Percentiles rank a stretch among this genome's conserved stretches.
These are phyloP conservation scores for Cichladusa arquata DNA, from an alignment of 2,113 vertebrate species.

Conservation along the genomic window DNA sequence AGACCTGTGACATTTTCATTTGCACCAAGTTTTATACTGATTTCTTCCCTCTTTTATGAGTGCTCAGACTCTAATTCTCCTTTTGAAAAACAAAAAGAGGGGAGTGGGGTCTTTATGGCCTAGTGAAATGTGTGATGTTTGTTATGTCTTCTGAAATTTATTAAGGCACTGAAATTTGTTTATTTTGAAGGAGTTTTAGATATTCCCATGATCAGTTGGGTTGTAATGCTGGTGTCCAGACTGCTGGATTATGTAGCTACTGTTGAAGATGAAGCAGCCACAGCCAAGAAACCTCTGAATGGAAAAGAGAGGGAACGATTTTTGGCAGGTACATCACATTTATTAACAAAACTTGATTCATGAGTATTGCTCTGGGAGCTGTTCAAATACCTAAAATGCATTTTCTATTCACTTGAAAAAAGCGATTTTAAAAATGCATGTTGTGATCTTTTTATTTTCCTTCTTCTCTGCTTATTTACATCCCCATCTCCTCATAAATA, in stretches of 20 bases:
- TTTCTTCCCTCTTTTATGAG: neutral
- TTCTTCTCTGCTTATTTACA: neutral
- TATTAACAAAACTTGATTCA: neutral
- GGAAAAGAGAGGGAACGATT: constrained; percentile 92
- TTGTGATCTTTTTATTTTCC: neutral
- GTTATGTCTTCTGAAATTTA: neutral
- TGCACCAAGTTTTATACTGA: neutral
- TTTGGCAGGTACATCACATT: constrained; percentile 79
- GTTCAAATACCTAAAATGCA: neutral
- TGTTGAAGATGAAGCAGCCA: constrained; percentile 93
- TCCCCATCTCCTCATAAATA: neutral
- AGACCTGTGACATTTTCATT: neutral
- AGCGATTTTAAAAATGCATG: neutral
- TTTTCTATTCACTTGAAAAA: neutral
- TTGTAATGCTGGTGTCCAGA: constrained; percentile 96
- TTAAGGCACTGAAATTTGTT: constrained; percentile 21
- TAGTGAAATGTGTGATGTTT: neutral
- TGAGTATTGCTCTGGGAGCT: neutral
- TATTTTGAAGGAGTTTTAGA: constrained; percentile 87
- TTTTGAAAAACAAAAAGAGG: neutral
- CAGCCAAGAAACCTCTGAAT: constrained; percentile 90
- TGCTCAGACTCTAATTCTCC: neutral
- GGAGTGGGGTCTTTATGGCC: neutral
- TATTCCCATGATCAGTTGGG: constrained; percentile 99
- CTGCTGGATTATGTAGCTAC: constrained; percentile 95